A percentile compares a stretch with the other conserved stretches of the same genome.
phyloP scores from a whole-genome alignment of 1,140 invertebrate species.

The Lucilia cuprina region DNA sequence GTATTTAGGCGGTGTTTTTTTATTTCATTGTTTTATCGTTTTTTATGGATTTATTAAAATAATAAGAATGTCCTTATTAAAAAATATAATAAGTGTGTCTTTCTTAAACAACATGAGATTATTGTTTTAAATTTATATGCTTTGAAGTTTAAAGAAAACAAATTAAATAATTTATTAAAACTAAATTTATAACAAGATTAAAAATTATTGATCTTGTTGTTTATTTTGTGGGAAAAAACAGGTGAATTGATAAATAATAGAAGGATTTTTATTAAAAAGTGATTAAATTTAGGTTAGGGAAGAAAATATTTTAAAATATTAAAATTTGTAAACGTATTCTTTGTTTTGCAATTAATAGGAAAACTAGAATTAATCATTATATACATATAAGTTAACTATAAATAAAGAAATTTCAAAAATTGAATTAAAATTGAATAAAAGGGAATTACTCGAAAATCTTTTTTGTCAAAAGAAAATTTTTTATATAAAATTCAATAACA shows the following conservation, averaged over 20 bases:
- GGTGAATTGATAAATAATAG: background rate
- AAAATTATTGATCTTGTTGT: background rate
- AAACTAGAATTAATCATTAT: no score
- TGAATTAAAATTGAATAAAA: no score
- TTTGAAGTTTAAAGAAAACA: background rate
- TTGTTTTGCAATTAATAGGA: no score
- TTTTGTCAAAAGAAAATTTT: no score
- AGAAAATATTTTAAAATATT: no score
- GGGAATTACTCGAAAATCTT: no score
- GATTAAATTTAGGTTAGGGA: no score
- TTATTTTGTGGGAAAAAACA: background rate
- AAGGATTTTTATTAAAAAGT: no score
- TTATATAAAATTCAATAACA: no score
- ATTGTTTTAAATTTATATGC: constrained; percentile 27
- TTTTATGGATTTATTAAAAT: background rate
- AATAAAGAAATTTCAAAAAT: no score
- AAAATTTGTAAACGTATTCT: no score
- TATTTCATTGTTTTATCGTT: background rate
- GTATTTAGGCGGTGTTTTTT: background rate
- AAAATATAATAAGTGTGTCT: constrained; percentile 18
- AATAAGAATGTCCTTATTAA: background rate
- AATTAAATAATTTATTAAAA: background rate
- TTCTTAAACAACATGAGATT: background rate
- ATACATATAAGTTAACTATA: no score
- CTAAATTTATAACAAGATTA: background rate